A percentile compares a stretch with the other conserved stretches of the same genome.
Evolutionary conservation across 1,140 invertebrate genomes (phyloP).

Genomic region (Neocloeon triangulifer): DNA sequence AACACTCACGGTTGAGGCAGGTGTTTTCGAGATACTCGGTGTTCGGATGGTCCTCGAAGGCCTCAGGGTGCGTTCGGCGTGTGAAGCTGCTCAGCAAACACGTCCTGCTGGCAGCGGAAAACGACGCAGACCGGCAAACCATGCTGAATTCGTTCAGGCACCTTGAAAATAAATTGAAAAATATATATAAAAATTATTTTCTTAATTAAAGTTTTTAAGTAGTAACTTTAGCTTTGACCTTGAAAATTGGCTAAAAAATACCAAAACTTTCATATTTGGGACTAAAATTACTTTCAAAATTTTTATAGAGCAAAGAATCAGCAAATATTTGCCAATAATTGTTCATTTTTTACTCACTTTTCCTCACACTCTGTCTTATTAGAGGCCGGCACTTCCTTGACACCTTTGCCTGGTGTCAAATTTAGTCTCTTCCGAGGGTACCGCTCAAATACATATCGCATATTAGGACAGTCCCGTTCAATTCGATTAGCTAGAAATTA

Average conservation of each 20-base stretch:
- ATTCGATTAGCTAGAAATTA: constrained; percentile 48
- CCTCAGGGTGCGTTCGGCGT: constrained; percentile 50
- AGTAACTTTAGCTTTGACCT: neutral
- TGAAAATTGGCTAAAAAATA: too few relatives aligned
- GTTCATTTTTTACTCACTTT: constrained; percentile 29
- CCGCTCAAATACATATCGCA: constrained; percentile 68
- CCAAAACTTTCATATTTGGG: too few relatives aligned
- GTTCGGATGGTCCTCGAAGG: constrained; percentile 60
- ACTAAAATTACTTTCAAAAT: neutral
- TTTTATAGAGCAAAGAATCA: neutral
- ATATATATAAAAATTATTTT: neutral
- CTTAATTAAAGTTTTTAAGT: neutral
- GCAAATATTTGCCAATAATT: neutral
- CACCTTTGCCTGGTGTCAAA: constrained; percentile 44
- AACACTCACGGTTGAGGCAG: constrained; percentile 52
- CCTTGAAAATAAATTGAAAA: constrained; percentile 18
- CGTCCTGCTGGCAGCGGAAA: constrained; percentile 44
- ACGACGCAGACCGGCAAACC: constrained; percentile 66
- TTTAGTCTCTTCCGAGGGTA: constrained; percentile 63
- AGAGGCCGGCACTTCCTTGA: constrained; percentile 52
- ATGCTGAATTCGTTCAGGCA: constrained; percentile 74
- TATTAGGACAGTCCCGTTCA: constrained; percentile 63
- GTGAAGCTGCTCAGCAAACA: constrained; percentile 64
- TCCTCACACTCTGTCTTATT: constrained; percentile 79
- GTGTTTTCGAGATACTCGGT: constrained; percentile 81